phyloP scores from a whole-genome alignment of 64 coral and sea anemone species.

The Pocillopora verrucosa region DNA sequence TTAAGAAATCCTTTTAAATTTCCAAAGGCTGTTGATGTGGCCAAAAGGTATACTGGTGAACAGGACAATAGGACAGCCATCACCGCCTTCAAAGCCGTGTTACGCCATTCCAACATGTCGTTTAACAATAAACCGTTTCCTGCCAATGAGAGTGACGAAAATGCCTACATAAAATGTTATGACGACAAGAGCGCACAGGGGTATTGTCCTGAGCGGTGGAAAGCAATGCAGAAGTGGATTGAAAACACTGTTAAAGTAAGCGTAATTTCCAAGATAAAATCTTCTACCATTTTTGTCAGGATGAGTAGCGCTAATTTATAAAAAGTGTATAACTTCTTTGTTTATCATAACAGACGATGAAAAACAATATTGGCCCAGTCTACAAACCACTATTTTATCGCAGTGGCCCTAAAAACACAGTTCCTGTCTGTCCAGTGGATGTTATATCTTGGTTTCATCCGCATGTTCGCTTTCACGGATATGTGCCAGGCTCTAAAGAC shows the following conservation, averaged over 20 bases:
- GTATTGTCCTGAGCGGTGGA: conserved; percentile 42
- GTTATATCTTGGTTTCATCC: background rate
- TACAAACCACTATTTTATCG: conserved; percentile 12
- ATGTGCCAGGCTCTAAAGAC: conserved; percentile 5
- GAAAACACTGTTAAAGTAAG: conserved; percentile 11
- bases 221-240: conserved; percentile 41
- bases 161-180: conserved; percentile 27
- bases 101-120: background rate
- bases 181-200: conserved; percentile 26
- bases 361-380: conserved; percentile 11
- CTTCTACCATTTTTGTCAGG: background rate
- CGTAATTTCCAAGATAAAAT: background rate
- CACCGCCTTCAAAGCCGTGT: background rate
- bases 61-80: background rate
- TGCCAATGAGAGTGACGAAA: conserved; percentile 30
- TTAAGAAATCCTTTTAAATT: background rate
- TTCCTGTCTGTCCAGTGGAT: conserved; percentile 3
- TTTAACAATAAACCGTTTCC: conserved; percentile 53
- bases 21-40: conserved; percentile 27
- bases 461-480: background rate
- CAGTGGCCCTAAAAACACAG: background rate
- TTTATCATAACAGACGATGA: background rate
- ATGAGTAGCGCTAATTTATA: no score
- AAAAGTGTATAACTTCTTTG: background rate
- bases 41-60: conserved; percentile 11